Conservation (phyloP, 1,140 invertebrate species). For the Heliothis subflexa region DNA sequence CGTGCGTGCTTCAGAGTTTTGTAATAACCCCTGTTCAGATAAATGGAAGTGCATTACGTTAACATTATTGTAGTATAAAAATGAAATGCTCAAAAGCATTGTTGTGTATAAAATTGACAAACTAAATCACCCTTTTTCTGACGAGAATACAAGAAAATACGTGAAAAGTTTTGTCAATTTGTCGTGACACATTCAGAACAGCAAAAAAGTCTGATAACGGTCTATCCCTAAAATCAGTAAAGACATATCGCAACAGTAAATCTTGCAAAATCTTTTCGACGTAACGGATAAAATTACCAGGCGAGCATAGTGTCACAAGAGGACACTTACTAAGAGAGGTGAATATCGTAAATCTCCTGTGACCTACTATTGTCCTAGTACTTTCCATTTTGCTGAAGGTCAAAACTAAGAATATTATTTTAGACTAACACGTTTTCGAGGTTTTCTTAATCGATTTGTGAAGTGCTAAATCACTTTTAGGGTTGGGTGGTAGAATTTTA, state of each 20-base stretch:
- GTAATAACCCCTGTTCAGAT: neutral
- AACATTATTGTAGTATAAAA: neutral
- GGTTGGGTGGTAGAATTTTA: neutral
- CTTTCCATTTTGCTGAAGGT: slow-evolving; percentile 27
- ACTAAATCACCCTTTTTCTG: no score
- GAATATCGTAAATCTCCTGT: slow-evolving; percentile 43
- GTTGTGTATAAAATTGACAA: no score
- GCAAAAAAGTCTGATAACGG: neutral
- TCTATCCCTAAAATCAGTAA: slow-evolving; percentile 23
- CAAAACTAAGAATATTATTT: slow-evolving; percentile 26
- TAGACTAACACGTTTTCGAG: slow-evolving; percentile 5
- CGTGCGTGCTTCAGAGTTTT: neutral
- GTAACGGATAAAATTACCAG: slow-evolving; percentile 38
- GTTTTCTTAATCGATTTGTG: slow-evolving; percentile 22
- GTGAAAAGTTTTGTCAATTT: neutral
- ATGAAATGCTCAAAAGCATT: no score
- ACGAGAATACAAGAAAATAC: no score
- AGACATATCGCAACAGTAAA: slow-evolving; percentile 27
- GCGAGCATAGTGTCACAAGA: slow-evolving; percentile 33
- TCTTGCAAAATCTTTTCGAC: slow-evolving; percentile 27
- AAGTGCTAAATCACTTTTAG: slow-evolving; percentile 5
- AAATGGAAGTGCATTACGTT: neutral
- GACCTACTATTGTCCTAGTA: slow-evolving; percentile 40
- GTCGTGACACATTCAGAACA: slow-evolving; percentile 17
- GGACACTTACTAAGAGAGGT: slow-evolving; percentile 33